Conservation (phyloP, 2,113 vertebrate genomes). For the Columba janthina region DNA sequence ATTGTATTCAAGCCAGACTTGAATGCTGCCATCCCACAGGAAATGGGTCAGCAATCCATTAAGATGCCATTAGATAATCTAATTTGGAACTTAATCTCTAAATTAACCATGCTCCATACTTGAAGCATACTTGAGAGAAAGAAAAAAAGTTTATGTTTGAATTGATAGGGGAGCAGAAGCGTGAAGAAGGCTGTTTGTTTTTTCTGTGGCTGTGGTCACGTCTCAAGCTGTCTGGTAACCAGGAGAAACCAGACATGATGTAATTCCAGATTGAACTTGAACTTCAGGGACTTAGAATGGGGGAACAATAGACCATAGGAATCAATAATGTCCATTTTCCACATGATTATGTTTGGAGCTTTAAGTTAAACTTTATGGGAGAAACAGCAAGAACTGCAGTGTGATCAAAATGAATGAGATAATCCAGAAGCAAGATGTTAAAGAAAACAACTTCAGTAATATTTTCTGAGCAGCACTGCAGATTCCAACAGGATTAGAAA, state of each 20-base stretch:
- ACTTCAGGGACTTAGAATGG: constrained; percentile 85
- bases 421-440: constrained; percentile 75
- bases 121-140: constrained; percentile 83
- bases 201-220: constrained; percentile 88
- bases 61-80: constrained; percentile 99
- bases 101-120: constrained; percentile 89
- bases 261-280: constrained; percentile 92
- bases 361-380: constrained; percentile 80
- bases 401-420: constrained; percentile 71
- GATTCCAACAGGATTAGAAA: constrained; percentile 82
- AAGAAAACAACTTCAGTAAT: constrained; percentile 68
- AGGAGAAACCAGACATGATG: constrained; percentile 94
- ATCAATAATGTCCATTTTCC: constrained; percentile 88
- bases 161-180: constrained; percentile 84
- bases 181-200: constrained; percentile 88
- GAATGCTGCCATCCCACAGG: constrained; percentile 90
- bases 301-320: constrained; percentile 86
- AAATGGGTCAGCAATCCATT: constrained; percentile 99
- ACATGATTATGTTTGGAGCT: constrained; percentile 84
- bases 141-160: constrained; percentile 82
- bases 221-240: constrained; percentile 92
- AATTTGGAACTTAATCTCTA: constrained; percentile 97
- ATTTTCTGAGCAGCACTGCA: constrained; percentile 72
- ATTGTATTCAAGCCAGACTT: constrained; percentile 89
- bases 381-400: constrained; percentile 71